Evolutionary conservation across 2,888 invertebrate species (phyloP), one percentile per base, ranked within the genome.

Genomic region (Andrena dorsata): DNA sequence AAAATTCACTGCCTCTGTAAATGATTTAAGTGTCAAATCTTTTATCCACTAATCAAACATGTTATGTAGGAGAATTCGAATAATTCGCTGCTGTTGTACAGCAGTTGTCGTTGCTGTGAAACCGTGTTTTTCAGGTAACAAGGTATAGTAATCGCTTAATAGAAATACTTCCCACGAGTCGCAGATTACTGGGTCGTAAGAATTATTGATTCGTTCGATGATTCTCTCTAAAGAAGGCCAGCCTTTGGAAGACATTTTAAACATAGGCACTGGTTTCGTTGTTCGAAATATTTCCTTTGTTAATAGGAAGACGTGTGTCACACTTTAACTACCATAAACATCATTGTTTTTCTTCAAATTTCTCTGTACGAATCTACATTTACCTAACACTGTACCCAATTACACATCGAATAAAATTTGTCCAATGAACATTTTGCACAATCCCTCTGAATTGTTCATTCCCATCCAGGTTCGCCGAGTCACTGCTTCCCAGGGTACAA

Each of bases 251-350:
- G 87, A 87, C 87, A 74, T 66, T 58, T 73, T 56, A 8, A 69
- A 76, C 51, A 72, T 86, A 87, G 87, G 87, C 87, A 88, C 83
- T 85, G 73, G 74, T 80, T 88, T 81, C 76, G 70, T 86, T 82
- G 71, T 80, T 76, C 35, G 32, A 64, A 49, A 2, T 66, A 53
- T 16, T 20, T 30, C 28, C 49, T 58, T n/a, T 13, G 30, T 47
- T 20, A n/a, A 26, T 3, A 26, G 23, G 23, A 23, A 60, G 30
- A 60, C 53, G 26, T 20, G 53, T 56, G 3, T 32, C 61, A n/a
- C 28, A 6, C n/a, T 20, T 61, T 7, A 32, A 61, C 28, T 7
- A 7, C 28, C 32, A 10, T 16, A 16, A 58, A 26, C 26, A 26
- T 10, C 26, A 28, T 23, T 3, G 56, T 23, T 26, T 26, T 5